A percentile compares a stretch with the other conserved stretches of the same genome.
These are phyloP conservation scores for Epinotia ramella DNA, from an alignment of 2,888 invertebrate genomes.

Conservation along the genomic window DNA sequence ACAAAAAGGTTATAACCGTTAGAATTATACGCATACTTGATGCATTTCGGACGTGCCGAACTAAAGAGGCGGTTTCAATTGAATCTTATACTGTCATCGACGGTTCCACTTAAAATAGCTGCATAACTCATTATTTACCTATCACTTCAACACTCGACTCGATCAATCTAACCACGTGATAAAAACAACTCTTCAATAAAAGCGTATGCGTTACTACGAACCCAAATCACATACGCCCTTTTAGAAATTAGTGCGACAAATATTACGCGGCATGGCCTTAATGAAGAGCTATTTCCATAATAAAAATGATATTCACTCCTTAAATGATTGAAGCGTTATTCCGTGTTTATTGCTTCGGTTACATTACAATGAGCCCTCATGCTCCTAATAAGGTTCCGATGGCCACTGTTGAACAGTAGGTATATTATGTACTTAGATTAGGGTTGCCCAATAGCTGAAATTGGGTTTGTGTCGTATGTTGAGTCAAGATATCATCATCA, in stretches of 20 bases:
- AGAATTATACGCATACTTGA: constrained; percentile 1
- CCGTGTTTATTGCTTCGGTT: constrained; percentile 54
- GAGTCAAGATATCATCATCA: neutral
- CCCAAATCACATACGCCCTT: constrained; percentile 14
- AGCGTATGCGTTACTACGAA: neutral
- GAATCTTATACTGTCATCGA: constrained; percentile 57
- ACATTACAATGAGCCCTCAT: constrained; percentile 60
- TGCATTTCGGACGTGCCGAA: constrained; percentile 48
- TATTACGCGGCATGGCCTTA: constrained; percentile 57
- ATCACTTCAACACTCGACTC: constrained; percentile 60
- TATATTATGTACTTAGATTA: constrained; percentile 46
- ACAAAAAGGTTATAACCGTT: neutral
- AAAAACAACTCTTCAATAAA: constrained; percentile 17
- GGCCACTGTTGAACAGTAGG: constrained; percentile 50
- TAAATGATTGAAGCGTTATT: constrained; percentile 57
- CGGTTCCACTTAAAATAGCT: constrained; percentile 63
- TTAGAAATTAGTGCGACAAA: constrained; percentile 48
- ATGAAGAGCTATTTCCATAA: constrained; percentile 58
- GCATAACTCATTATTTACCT: constrained; percentile 60
- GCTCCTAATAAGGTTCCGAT: constrained; percentile 54
- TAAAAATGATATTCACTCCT: constrained; percentile 57
- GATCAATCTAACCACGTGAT: constrained; percentile 49
- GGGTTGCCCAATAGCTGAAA: constrained; percentile 23
- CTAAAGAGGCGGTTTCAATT: constrained; percentile 9
- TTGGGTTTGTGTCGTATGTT: neutral